These are phyloP conservation scores for Diorhabda elongata DNA, from an alignment of 1,140 invertebrate genomes.

Conservation along the genomic window DNA sequence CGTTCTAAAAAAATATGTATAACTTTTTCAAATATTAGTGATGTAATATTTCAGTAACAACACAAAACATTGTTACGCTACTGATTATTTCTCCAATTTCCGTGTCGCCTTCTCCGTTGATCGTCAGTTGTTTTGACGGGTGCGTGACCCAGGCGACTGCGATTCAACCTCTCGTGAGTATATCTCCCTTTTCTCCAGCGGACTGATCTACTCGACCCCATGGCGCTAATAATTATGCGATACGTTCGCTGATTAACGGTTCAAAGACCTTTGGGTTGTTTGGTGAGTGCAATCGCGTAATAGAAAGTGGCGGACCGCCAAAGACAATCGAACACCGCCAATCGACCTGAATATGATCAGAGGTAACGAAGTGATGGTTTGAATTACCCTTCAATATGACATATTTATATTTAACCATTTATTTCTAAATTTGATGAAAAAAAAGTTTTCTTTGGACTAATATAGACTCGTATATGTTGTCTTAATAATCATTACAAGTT, in stretches of 20 bases:
- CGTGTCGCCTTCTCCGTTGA: not conserved
- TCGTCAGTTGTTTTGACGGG: not conserved
- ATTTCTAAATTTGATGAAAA: too few species aligned
- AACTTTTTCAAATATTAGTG: too few species aligned
- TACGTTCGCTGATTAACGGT: constrained; percentile 1
- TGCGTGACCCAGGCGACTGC: not conserved
- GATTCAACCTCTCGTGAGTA: not conserved
- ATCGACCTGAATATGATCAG: too few species aligned
- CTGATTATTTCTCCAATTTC: not conserved
- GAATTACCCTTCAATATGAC: too few species aligned
- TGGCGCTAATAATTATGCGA: constrained; percentile 1
- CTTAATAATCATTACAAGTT: too few species aligned
- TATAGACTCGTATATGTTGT: too few species aligned
- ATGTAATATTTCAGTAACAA: too few species aligned
- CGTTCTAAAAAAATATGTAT: too few species aligned
- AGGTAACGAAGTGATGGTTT: too few species aligned
- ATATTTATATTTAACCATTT: too few species aligned
- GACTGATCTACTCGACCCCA: not conserved
- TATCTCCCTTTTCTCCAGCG: not conserved
- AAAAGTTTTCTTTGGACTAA: too few species aligned
- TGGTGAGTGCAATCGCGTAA: not conserved
- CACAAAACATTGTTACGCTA: not conserved
- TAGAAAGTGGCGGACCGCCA: not conserved
- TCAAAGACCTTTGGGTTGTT: not conserved
- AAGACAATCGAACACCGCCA: not conserved